A percentile compares a stretch with the other conserved stretches of the same genome.
Evolutionary conservation across 2,888 invertebrate genomes (phyloP).

Genomic region (Coenonympha glycerion): DNA sequence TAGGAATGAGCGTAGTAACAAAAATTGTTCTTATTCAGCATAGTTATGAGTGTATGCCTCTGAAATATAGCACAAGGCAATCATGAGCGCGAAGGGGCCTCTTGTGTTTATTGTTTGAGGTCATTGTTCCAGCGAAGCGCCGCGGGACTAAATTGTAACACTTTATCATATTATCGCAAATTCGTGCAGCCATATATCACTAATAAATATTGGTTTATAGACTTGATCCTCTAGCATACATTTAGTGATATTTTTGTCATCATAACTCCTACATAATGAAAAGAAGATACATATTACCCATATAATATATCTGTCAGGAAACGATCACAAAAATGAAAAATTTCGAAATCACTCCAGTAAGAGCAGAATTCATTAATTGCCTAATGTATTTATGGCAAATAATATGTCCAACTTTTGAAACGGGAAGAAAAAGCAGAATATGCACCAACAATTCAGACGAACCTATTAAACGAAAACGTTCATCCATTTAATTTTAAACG

Average conservation of each 20-base stretch:
- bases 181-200: conserved; percentile 6
- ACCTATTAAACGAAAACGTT: background rate
- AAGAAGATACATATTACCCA: background rate
- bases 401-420: background rate
- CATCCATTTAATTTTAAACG: conserved; percentile 5
- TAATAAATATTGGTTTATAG: conserved; percentile 6
- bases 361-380: too few relatives aligned
- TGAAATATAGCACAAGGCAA: conserved; percentile 40
- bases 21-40: background rate
- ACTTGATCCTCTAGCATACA: conserved; percentile 4
- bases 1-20: background rate
- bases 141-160: conserved; percentile 46
- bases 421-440: background rate
- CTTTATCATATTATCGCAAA: conserved; percentile 38
- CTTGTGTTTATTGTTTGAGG: conserved; percentile 54
- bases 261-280: background rate
- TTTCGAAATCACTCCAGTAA: too few relatives aligned
- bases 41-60: conserved; percentile 22
- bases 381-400: too few relatives aligned
- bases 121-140: conserved; percentile 60
- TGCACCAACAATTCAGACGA: background rate
- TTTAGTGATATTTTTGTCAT: background rate
- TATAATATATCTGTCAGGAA: too few relatives aligned
- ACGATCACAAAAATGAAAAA: too few relatives aligned
- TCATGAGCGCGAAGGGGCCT: conserved; percentile 39